Conservation (phyloP, 2,888 invertebrate species). For the Heteromyza rotundicornis region DNA sequence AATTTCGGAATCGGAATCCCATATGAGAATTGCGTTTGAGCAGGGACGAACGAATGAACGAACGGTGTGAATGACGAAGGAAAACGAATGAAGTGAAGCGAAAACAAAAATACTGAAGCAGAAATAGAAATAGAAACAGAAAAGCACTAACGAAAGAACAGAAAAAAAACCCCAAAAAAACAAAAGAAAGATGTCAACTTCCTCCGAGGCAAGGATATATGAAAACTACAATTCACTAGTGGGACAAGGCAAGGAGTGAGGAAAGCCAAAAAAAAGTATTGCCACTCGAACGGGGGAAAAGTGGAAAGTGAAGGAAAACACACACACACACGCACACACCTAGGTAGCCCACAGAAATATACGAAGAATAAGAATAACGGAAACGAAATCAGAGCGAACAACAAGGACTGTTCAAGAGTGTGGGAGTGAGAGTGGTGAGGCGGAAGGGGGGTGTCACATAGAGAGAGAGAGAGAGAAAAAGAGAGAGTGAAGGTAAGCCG, state of each 20-base stretch:
- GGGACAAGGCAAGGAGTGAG: slow-evolving; percentile 15
- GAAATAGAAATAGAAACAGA: slow-evolving; percentile 12
- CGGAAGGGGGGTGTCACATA: neutral
- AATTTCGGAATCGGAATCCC: slow-evolving; percentile 18
- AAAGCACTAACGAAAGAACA: slow-evolving; percentile 10
- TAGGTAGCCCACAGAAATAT: no score
- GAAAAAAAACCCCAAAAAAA: slow-evolving; percentile 9
- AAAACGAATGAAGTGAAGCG: slow-evolving; percentile 21
- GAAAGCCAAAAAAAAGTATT: slow-evolving; percentile 14
- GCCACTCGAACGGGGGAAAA: slow-evolving; percentile 5
- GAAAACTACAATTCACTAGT: slow-evolving; percentile 24
- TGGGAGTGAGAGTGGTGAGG: slow-evolving; percentile 2
- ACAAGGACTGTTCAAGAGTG: no score
- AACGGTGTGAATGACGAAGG: slow-evolving; percentile 18
- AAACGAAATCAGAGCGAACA: no score
- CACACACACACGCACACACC: no score
- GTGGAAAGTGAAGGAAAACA: neutral
- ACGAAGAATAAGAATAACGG: no score
- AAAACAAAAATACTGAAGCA: slow-evolving; percentile 18
- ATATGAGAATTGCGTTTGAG: slow-evolving; percentile 15
- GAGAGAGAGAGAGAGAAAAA: slow-evolving; percentile 11
- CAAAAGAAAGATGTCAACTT: slow-evolving; percentile 19
- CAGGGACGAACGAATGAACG: slow-evolving; percentile 32
- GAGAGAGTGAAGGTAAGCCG: no score
- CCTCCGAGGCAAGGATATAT: slow-evolving; percentile 17